These are phyloP conservation scores for Podarcis lilfordi DNA, from an alignment of 2,797 vertebrate genomes.

Conservation along the genomic window DNA sequence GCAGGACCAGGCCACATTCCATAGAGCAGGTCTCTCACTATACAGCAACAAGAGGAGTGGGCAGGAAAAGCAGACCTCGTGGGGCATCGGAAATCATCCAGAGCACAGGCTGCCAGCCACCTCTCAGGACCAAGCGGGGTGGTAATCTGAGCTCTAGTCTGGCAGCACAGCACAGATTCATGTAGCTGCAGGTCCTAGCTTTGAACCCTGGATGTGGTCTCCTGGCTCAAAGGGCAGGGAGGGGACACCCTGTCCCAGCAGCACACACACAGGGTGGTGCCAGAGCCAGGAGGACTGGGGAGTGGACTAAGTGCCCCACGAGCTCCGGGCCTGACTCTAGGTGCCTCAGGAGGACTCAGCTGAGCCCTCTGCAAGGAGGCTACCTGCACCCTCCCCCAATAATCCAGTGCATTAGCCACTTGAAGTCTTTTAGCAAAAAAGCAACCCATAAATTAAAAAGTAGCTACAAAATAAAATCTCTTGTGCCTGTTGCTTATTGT, in stretches of 20 bases:
- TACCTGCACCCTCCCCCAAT: too few species aligned
- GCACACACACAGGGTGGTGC: not conserved
- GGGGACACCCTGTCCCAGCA: too few species aligned
- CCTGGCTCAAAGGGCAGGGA: not conserved
- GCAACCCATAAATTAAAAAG: too few species aligned
- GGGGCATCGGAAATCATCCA: not conserved
- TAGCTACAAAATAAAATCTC: too few species aligned
- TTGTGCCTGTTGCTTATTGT: too few species aligned
- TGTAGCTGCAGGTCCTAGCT: not conserved
- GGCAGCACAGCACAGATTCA: too few species aligned
- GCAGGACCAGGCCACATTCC: too few species aligned
- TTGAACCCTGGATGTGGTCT: not conserved
- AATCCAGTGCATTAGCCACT: too few species aligned
- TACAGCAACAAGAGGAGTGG: not conserved
- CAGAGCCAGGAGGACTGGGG: not conserved
- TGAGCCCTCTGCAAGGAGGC: too few species aligned
- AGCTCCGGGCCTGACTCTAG: not conserved
- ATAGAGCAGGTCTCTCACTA: not conserved
- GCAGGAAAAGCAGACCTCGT: not conserved
- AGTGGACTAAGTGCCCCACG: not conserved
- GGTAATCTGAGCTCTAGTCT: too few species aligned
- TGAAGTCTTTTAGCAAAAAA: too few species aligned
- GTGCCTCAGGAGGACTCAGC: too few species aligned
- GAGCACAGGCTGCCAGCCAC: not conserved
- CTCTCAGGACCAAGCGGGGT: not conserved